A percentile compares a stretch with the other conserved stretches of the same genome.
phyloP scores from a whole-genome alignment of 2,888 invertebrate species.

The Aspidapion aeneum region DNA sequence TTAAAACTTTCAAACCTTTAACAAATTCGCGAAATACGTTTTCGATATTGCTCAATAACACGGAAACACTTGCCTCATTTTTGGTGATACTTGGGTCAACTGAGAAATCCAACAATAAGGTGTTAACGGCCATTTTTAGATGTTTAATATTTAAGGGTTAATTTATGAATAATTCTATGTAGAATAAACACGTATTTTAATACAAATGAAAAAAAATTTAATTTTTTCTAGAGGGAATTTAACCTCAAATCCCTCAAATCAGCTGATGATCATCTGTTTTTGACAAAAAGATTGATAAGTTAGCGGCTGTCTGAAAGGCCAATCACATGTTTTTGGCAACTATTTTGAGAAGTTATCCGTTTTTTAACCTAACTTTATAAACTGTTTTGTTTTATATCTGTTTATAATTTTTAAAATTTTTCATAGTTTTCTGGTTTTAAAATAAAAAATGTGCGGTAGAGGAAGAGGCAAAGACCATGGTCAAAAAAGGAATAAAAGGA shows the following conservation, averaged over 20 bases:
- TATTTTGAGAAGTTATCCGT: background rate
- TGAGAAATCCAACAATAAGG: slow-evolving; percentile 75
- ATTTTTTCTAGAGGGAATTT: too few species aligned
- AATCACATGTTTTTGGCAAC: background rate
- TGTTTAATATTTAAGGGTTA: background rate
- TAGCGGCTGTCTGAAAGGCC: too few species aligned
- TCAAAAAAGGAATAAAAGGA: slow-evolving; percentile 13
- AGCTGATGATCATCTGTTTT: too few species aligned
- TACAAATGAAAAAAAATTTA: too few species aligned
- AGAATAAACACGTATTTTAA: too few species aligned
- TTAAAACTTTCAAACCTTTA: slow-evolving; percentile 64
- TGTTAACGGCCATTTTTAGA: slow-evolving; percentile 69
- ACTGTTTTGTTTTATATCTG: too few species aligned
- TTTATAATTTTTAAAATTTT: too few species aligned
- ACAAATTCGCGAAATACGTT: slow-evolving; percentile 69
- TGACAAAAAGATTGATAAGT: too few species aligned
- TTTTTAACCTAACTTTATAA: too few species aligned
- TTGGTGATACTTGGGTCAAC: slow-evolving; percentile 65
- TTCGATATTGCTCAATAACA: slow-evolving; percentile 64
- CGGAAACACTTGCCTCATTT: slow-evolving; percentile 60
- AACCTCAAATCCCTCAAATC: too few species aligned
- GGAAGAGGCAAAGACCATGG: slow-evolving; percentile 4
- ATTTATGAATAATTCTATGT: too few species aligned
- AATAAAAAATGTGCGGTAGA: slow-evolving; percentile 13
- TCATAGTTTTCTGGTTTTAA: too few species aligned